Evolutionary conservation across 1,140 invertebrate genomes (phyloP).

Genomic region (Euglossa dilemma): DNA sequence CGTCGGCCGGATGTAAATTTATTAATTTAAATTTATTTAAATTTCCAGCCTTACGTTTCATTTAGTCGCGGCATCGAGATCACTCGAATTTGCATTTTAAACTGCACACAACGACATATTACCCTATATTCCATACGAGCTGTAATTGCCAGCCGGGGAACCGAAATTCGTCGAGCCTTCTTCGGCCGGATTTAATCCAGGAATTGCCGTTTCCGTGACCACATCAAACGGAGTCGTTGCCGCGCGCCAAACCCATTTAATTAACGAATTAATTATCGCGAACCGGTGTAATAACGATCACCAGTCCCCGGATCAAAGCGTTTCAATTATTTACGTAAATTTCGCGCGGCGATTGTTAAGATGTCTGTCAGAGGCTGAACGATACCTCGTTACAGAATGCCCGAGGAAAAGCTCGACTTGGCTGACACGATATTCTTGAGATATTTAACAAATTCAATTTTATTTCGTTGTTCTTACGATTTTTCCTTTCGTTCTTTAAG

Average conservation of each 20-base stretch:
- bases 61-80: slow-evolving; percentile 14
- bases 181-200: slow-evolving; percentile 26
- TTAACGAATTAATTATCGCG: slow-evolving; percentile 57
- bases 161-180: slow-evolving; percentile 21
- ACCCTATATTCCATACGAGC: slow-evolving; percentile 1
- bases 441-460: too few relatives aligned
- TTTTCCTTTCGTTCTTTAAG: too few relatives aligned
- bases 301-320: not conserved
- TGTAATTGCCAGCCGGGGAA: not conserved
- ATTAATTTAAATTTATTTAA: not conserved
- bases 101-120: not conserved
- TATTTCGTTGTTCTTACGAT: too few relatives aligned
- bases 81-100: not conserved
- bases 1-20: too few relatives aligned
- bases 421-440: not conserved
- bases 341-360: not conserved
- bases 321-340: slow-evolving; percentile 20
- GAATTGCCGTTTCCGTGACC: slow-evolving; percentile 27
- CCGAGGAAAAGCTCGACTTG: not conserved
- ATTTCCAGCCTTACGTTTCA: not conserved
- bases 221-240: slow-evolving; percentile 33
- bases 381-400: not conserved
- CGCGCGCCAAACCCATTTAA: slow-evolving; percentile 36
- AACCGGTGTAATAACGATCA: slow-evolving; percentile 3
- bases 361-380: not conserved